phyloP scores from a whole-genome alignment of 1,140 invertebrate species.

The Sitodiplosis mosellana region DNA sequence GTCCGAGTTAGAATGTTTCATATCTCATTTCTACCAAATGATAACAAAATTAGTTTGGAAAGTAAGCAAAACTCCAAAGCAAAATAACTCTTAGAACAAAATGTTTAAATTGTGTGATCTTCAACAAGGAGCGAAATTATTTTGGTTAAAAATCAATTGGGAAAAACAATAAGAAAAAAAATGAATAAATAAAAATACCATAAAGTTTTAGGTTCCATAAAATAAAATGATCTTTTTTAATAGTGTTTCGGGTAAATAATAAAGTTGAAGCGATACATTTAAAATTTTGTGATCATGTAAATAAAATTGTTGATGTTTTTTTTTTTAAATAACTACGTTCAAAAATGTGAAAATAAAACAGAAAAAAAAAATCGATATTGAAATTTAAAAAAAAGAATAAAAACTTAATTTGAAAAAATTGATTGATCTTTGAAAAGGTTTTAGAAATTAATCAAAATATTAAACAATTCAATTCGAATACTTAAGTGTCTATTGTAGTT shows the following conservation, averaged over 20 bases:
- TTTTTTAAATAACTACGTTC: conserved; percentile 10
- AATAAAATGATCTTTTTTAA: conserved; percentile 6
- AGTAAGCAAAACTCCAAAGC: background rate
- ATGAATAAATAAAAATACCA: conserved; percentile 3
- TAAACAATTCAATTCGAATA: too few species aligned
- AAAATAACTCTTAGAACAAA: too few species aligned
- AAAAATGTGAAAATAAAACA: conserved; percentile 8
- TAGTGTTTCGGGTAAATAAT: conserved; percentile 3
- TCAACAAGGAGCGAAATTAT: too few species aligned
- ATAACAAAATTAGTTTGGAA: background rate
- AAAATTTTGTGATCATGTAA: conserved; percentile 4
- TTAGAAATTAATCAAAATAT: background rate
- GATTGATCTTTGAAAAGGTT: background rate
- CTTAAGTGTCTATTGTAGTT: too few species aligned
- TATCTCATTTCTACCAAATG: background rate
- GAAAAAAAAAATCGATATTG: conserved; percentile 16
- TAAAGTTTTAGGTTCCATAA: conserved; percentile 15
- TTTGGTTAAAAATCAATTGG: background rate
- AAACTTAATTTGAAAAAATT: background rate
- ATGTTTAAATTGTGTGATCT: too few species aligned
- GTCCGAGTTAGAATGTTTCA: background rate
- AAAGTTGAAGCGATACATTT: conserved; percentile 21
- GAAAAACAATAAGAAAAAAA: conserved; percentile 6
- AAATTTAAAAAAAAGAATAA: conserved; percentile 5
- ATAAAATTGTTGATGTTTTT: conserved; percentile 2